Evolutionary conservation across 2,888 invertebrate genomes (phyloP), one percentile per base, ranked within the genome.

Genomic region (Hyles lineata): DNA sequence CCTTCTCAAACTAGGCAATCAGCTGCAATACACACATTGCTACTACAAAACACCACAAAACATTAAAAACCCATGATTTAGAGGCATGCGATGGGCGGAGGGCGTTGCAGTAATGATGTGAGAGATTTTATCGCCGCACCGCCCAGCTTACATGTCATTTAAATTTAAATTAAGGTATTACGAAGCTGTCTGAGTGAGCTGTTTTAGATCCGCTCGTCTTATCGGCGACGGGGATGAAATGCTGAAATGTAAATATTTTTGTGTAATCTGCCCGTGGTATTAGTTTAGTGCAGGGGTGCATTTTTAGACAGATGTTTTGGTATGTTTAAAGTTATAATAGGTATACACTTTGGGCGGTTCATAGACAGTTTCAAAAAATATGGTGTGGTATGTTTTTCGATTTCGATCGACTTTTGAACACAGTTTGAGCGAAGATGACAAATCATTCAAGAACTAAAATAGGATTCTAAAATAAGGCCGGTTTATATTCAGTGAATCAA

Each of bases 141-240:
- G 78, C 73, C 77, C 76, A 83, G 90, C 89, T 93, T 92, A 91
- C 87, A 84, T 90, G 92, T 91, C 90, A 93, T 94, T 94, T 94
- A 94, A 94, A 94, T 94, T 94, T 94, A 93, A 94, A 94, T 94
- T 89, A 90, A 91, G 93, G 93, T 88, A 92, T 94, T 93, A 92
- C 84, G 82, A 74, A 76, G 84, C 81, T 85, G 88, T 86, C 79
- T 80, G 81, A 84, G 84, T 82, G 87, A 84, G 83, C 83, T 82
- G 82, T 74, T 77, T 80, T 82, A 83, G 80, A 79, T 82, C 80
- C 83, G 85, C 78, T 83, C 78, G 83, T 86, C 86, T 89, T 88
- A 83, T 82, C 84, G 74, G 72, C 73, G 86, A 87, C 85, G 85
- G 86, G 85, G 85, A 32, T 35, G 19, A n/a, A 29, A 35, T 62